phyloP scores from a whole-genome alignment of 2,888 invertebrate species.

The Drosophila borealis region DNA sequence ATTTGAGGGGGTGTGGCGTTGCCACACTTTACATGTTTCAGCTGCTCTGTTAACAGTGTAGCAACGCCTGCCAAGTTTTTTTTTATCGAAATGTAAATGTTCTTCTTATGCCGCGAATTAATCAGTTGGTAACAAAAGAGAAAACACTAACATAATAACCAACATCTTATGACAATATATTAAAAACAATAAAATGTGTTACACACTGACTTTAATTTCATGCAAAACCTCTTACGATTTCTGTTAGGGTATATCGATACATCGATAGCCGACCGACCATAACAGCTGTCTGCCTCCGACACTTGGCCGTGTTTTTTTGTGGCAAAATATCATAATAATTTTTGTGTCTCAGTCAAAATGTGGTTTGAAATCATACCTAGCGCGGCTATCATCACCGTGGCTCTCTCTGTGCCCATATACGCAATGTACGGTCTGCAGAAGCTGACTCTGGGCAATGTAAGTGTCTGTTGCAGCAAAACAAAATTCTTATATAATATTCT shows the following conservation, averaged over 20 bases:
- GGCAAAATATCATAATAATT: slow-evolving; percentile 39
- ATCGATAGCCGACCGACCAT: slow-evolving; percentile 27
- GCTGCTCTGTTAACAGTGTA: slow-evolving; percentile 28
- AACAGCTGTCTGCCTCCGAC: slow-evolving; percentile 42
- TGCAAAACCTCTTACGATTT: neutral
- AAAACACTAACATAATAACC: no score
- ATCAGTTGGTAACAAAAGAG: neutral
- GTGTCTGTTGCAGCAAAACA: slow-evolving; percentile 77
- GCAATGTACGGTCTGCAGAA: slow-evolving; percentile 88
- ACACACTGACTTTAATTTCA: neutral
- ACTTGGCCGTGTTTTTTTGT: slow-evolving; percentile 39
- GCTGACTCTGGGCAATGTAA: slow-evolving; percentile 88
- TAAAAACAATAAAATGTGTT: neutral
- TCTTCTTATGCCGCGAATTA: neutral
- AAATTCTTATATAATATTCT: slow-evolving; percentile 82
- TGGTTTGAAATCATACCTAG: slow-evolving; percentile 91
- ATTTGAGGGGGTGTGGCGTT: slow-evolving; percentile 26
- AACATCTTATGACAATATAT: neutral
- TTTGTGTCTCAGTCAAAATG: slow-evolving; percentile 85
- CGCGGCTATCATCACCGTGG: slow-evolving; percentile 87
- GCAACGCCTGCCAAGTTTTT: slow-evolving; percentile 10
- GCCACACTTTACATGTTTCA: slow-evolving; percentile 35
- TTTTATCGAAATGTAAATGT: neutral
- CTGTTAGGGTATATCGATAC: slow-evolving; percentile 27
- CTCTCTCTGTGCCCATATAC: slow-evolving; percentile 87